phyloP scores from a whole-genome alignment of 2,888 invertebrate species.

The Caenorhabditis sp. region DNA sequence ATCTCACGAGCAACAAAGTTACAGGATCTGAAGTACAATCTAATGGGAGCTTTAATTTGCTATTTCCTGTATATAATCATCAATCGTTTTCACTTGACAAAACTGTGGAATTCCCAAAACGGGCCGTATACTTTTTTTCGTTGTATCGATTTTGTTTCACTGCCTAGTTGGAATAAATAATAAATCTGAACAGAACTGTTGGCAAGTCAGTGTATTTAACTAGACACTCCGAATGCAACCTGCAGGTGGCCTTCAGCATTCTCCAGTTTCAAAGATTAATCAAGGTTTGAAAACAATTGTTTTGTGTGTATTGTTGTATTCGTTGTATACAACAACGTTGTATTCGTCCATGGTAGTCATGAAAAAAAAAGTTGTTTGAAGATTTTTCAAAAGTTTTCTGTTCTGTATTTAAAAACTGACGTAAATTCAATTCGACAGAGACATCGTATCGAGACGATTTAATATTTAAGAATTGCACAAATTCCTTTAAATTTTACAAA shows the following conservation, averaged over 20 bases:
- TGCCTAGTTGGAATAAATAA: neutral
- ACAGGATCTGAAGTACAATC: conserved; percentile 49
- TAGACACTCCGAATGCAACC: no score
- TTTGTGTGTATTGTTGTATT: neutral
- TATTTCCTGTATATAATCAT: conserved; percentile 21
- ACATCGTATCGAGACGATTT: no score
- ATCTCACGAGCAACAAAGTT: neutral
- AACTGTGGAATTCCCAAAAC: conserved; percentile 37
- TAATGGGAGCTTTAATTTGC: conserved; percentile 35
- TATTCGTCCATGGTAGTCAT: no score
- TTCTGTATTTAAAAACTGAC: no score
- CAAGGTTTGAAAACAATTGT: neutral
- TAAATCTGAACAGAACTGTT: neutral
- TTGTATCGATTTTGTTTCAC: neutral
- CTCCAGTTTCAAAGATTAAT: conserved; percentile 2
- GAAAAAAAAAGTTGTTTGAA: no score
- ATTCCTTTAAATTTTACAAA: no score
- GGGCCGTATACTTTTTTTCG: conserved; percentile 11
- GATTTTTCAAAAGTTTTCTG: no score
- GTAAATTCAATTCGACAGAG: no score
- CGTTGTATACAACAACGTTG: neutral
- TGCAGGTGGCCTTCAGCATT: neutral
- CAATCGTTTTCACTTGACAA: conserved; percentile 21
- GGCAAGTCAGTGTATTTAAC: neutral
- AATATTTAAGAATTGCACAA: no score